Evolutionary conservation across 2,888 invertebrate genomes (phyloP), one percentile per base, ranked within the genome.

Genomic region (Drosophila leonis): DNA sequence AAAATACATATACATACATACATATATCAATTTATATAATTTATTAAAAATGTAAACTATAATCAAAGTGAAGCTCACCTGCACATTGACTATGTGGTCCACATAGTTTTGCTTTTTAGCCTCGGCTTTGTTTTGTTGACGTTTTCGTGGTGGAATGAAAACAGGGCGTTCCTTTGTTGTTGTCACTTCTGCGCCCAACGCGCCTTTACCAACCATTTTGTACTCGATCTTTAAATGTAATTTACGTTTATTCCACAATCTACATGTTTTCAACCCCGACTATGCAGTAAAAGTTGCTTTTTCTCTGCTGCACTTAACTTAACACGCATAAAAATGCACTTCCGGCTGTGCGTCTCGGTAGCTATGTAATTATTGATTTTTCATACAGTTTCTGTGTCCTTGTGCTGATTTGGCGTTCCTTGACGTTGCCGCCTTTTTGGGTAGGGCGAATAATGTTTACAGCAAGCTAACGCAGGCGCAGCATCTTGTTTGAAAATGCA

Each of bases 21-120:
- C 6, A 27, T 10, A 3, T 10, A 27, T 44, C 1, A 46, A 1
- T 46, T 10, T n/a, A 2, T n/a, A 9, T 5, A 29, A 29, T 48
- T 31, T 13, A 8, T 0, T 20, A 13, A 13, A 18, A 31, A 12
- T 12, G 1, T 12, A 31, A 31, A 12, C 2, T 4, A 10, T 4
- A 24, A 3, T 24, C 15, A 0, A 18, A 20, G 18, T 29, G 3
- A 27, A 18, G n/a, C 31, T 12, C 4, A 95, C 95, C 94, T 95
- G 95, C 49, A 95, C 94, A 74, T 94, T 94, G 75, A 95, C 95
- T 68, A 95, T 95, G 84, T 95, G 95, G 83, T 95, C 95, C 60
- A 95, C 95, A 93, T 95, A 94, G 84, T 94, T 94, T 60, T 87
- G 89, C 44, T 86, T 86, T 51, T 86, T 86, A 8, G 78, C 76